phyloP scores from a whole-genome alignment of 2,113 vertebrate genomes.

The Pomatostomus ruficeps region DNA sequence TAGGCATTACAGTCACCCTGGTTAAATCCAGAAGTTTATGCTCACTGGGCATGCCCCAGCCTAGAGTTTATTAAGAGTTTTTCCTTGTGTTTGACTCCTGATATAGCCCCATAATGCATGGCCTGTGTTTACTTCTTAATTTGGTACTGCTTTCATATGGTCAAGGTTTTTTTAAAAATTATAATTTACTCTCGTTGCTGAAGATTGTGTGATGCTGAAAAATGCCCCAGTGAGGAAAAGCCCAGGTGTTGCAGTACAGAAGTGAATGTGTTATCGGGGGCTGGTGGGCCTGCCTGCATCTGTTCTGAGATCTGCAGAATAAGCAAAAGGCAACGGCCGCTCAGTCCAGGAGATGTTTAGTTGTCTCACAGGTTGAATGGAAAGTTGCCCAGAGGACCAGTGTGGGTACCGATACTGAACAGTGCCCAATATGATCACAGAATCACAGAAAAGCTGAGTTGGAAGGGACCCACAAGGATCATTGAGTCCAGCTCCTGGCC shows the following conservation, averaged over 20 bases:
- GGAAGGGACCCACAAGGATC: not conserved
- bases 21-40: not conserved
- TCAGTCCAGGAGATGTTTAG: not conserved
- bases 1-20: not conserved
- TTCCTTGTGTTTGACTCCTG: not conserved
- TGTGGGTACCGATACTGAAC: not conserved
- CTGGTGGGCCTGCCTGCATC: not conserved
- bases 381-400: not conserved
- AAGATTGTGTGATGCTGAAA: not conserved
- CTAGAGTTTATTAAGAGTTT: not conserved
- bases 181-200: not conserved
- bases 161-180: not conserved
- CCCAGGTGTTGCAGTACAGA: not conserved
- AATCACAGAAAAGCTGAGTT: not conserved
- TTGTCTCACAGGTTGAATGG: not conserved
- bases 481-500: not conserved
- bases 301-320: not conserved
- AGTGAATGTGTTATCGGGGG: not conserved
- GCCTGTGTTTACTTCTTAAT: not conserved
- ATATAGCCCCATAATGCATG: not conserved
- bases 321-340: not conserved
- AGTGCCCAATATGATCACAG: rapidly evolving
- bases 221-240: not conserved
- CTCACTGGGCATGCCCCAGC: not conserved
- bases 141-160: not conserved